Percentiles rank a stretch among this genome's conserved stretches.
Evolutionary conservation across 1,140 invertebrate species (phyloP).

Genomic region (Hycleus phaleratus): DNA sequence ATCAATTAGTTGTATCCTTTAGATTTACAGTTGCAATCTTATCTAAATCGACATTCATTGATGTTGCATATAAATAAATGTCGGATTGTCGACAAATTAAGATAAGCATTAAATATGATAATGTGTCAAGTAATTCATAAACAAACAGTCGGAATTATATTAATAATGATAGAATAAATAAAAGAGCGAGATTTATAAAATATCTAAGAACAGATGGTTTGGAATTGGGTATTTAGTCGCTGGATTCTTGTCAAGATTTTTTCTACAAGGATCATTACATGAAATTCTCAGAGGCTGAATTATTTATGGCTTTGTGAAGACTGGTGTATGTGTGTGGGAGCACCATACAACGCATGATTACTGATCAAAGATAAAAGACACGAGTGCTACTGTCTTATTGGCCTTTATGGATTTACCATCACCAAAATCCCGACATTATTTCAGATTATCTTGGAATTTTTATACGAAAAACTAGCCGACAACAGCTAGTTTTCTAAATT

Average conservation of each 20-base stretch:
- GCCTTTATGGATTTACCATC: slow-evolving; percentile 16
- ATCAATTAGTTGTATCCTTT: too few relatives aligned
- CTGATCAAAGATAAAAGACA: slow-evolving; percentile 21
- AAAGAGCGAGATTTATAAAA: neutral
- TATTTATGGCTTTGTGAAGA: slow-evolving; percentile 18
- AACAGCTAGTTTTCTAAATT: too few relatives aligned
- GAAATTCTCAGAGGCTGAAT: slow-evolving; percentile 21
- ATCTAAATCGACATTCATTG: slow-evolving; percentile 19
- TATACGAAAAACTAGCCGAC: neutral
- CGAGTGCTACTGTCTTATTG: slow-evolving; percentile 18
- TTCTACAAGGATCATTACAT: slow-evolving; percentile 24
- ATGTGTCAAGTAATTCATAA: slow-evolving; percentile 20
- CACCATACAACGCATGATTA: slow-evolving; percentile 22
- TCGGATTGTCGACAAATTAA: slow-evolving; percentile 25
- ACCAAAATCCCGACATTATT: slow-evolving; percentile 9
- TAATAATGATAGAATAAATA: slow-evolving; percentile 2
- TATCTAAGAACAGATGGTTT: neutral
- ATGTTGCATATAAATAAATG: slow-evolving; percentile 24
- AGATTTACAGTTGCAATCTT: neutral
- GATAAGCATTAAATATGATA: slow-evolving; percentile 28
- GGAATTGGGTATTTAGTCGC: neutral
- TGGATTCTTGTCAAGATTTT: slow-evolving; percentile 9
- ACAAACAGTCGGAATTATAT: slow-evolving; percentile 5
- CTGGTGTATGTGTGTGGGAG: slow-evolving; percentile 17
- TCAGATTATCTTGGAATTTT: slow-evolving; percentile 20